A percentile compares a stretch with the other conserved stretches of the same genome.
These are phyloP conservation scores for Aldrovandia affinis DNA, from an alignment of 2,797 vertebrate species.

Conservation along the genomic window DNA sequence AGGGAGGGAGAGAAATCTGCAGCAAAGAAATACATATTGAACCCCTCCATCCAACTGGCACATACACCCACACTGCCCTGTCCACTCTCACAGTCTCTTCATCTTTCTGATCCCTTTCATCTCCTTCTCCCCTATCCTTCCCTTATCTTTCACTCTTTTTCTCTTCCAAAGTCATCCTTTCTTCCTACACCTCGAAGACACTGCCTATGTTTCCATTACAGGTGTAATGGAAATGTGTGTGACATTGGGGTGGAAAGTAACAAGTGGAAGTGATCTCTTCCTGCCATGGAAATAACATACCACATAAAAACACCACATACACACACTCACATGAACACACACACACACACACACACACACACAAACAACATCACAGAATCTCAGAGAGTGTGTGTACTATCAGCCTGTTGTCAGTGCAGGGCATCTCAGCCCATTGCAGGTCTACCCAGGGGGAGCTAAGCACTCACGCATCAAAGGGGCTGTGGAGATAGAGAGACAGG, in stretches of 20 bases:
- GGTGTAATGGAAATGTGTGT: background rate
- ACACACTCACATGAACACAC: constrained; percentile 27
- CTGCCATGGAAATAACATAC: constrained; percentile 2
- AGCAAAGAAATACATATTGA: constrained; percentile 40
- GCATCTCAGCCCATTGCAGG: constrained; percentile 63
- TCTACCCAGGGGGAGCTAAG: constrained; percentile 54
- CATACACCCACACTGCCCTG: constrained; percentile 26
- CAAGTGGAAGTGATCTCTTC: constrained; percentile 19
- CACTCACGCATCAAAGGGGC: constrained; percentile 73
- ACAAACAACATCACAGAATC: constrained; percentile 1
- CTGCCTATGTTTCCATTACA: background rate
- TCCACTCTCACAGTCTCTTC: constrained; percentile 50
- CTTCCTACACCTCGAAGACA: background rate
- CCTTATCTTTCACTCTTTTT: constrained; percentile 37
- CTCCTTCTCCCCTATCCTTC: constrained; percentile 33
- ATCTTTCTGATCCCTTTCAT: background rate
- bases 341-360: constrained; percentile 28
- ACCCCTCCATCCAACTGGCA: constrained; percentile 49
- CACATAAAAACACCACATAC: constrained; percentile 20
- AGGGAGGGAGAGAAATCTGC: constrained; percentile 43
- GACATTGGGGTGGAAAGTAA: background rate
- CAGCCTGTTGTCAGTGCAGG: constrained; percentile 59
- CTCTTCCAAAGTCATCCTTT: constrained; percentile 26
- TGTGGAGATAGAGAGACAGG: constrained; percentile 73
- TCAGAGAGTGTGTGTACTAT: constrained; percentile 42